Conservation (phyloP, 2,888 invertebrate species). For the Rotaria macrura region DNA sequence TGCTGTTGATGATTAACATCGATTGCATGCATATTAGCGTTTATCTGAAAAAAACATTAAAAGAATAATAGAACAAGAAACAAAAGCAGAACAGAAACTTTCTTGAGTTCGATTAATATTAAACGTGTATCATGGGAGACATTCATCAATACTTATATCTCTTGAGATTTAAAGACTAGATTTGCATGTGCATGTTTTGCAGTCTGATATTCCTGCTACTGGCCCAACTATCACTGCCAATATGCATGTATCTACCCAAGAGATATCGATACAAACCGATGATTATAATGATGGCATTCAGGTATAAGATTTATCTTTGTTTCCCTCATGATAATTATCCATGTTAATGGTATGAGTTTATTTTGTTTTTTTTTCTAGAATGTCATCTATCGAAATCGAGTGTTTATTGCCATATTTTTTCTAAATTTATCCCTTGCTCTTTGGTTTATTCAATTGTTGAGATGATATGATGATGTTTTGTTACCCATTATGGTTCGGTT, state of each 20-base stretch:
- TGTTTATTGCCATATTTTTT: slow-evolving; percentile 32
- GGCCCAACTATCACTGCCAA: not conserved
- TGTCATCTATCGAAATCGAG: slow-evolving; percentile 31
- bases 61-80: not conserved
- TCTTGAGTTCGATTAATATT: not conserved
- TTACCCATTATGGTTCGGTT: not conserved
- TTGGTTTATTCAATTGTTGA: slow-evolving; percentile 34
- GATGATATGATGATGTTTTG: slow-evolving; percentile 20
- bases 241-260: not conserved
- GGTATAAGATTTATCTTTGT: not conserved
- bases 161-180: not conserved
- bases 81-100: not conserved
- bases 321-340: not conserved
- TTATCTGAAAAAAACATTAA: not conserved
- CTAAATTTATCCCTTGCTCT: slow-evolving; percentile 33
- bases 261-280: not conserved
- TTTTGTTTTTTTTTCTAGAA: slow-evolving; percentile 23
- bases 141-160: not conserved
- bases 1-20: not conserved
- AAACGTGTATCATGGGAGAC: not conserved
- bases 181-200: slow-evolving; percentile 15
- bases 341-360: not conserved
- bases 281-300: not conserved
- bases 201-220: not conserved
- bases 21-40: not conserved